phyloP scores from a whole-genome alignment of 2,113 vertebrate genomes.

The Lota lota region DNA sequence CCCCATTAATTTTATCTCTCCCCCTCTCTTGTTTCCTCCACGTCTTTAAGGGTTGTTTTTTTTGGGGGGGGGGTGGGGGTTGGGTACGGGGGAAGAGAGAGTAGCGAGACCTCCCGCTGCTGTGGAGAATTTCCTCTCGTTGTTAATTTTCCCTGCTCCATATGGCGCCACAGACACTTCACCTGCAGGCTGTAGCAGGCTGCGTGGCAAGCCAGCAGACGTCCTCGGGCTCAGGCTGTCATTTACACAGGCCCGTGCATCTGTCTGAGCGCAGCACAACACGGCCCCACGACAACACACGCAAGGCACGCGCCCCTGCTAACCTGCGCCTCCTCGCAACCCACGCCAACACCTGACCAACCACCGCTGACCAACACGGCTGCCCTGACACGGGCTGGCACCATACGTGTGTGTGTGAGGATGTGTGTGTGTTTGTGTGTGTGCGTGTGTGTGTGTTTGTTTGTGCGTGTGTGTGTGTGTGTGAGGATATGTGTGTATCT shows the following conservation, averaged over 20 bases:
- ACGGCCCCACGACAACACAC: slow-evolving; percentile 19
- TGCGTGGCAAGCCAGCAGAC: slow-evolving; percentile 89
- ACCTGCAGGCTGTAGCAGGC: slow-evolving; percentile 99
- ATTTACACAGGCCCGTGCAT: slow-evolving; percentile 94
- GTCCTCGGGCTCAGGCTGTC: slow-evolving; percentile 97
- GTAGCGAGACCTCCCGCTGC: slow-evolving; percentile 89
- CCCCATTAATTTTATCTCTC: slow-evolving; percentile 99
- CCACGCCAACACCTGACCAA: too few species aligned
- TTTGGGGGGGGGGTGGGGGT: neutral
- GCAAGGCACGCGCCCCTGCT: neutral
- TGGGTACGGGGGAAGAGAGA: slow-evolving; percentile 67
- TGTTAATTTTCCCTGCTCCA: slow-evolving; percentile 99
- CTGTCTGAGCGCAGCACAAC: slow-evolving; percentile 79
- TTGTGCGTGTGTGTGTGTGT: too few species aligned
- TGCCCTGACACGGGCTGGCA: too few species aligned
- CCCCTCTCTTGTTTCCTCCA: slow-evolving; percentile 82
- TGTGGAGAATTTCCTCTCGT: slow-evolving; percentile 97
- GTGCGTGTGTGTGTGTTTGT: too few species aligned
- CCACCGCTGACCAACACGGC: too few species aligned
- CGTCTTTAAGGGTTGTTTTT: slow-evolving; percentile 91
- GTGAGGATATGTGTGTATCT: too few species aligned
- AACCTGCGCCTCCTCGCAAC: too few species aligned
- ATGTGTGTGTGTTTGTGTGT: too few species aligned
- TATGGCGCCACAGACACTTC: slow-evolving; percentile 99
- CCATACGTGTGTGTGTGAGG: neutral